Percentiles rank a stretch among this genome's conserved stretches.
Conservation (phyloP, 1,140 invertebrate species). For the Ctenoplectra terminalis region DNA sequence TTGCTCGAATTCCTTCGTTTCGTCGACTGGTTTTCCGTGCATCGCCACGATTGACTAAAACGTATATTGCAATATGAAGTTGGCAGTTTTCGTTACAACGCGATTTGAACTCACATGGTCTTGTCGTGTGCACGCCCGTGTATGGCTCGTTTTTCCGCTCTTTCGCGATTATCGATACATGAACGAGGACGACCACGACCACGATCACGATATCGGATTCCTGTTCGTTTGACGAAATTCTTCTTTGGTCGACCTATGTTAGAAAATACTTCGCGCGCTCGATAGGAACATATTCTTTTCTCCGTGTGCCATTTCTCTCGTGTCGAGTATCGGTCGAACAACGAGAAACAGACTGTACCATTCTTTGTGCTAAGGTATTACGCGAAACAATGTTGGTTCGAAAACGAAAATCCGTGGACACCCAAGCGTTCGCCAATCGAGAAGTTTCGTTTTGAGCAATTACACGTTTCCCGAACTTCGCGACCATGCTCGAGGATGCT, state of each 20-base stretch:
- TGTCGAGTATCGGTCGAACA: neutral
- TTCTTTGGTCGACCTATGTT: slow-evolving; percentile 10
- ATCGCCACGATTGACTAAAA: slow-evolving; percentile 74
- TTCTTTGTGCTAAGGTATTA: neutral
- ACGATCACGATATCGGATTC: no score
- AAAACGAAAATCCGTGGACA: slow-evolving; percentile 27
- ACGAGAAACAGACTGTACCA: neutral
- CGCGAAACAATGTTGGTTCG: neutral
- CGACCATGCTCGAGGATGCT: neutral
- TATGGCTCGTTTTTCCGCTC: slow-evolving; percentile 26
- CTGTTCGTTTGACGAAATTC: no score
- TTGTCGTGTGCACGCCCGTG: slow-evolving; percentile 40
- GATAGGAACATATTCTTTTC: slow-evolving; percentile 28
- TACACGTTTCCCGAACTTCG: neutral
- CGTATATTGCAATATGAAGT: slow-evolving; percentile 77
- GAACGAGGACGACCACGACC: slow-evolving; percentile 30
- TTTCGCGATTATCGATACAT: neutral
- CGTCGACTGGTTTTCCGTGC: slow-evolving; percentile 19
- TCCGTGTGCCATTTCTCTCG: no score
- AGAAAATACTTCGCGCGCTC: slow-evolving; percentile 9
- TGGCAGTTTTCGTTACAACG: slow-evolving; percentile 77
- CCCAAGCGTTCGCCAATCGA: neutral
- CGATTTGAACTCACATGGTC: slow-evolving; percentile 71
- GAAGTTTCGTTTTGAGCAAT: slow-evolving; percentile 42
- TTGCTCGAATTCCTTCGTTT: slow-evolving; percentile 1